Evolutionary conservation across 2,888 invertebrate species (phyloP).

Genomic region (Xestoiulus laeticollis): DNA sequence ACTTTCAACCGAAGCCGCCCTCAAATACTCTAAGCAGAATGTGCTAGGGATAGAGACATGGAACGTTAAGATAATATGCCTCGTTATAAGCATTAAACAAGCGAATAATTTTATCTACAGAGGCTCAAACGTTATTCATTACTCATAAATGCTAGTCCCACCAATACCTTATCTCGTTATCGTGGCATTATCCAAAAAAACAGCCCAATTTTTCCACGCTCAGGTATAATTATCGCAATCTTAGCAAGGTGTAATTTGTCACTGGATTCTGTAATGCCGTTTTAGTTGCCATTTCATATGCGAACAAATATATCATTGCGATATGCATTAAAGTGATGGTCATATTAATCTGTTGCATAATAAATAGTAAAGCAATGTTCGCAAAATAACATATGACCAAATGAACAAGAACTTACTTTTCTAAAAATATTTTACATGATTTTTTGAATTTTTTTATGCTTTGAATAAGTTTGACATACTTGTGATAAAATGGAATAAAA

Average conservation of each 20-base stretch:
- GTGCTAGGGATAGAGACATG: neutral
- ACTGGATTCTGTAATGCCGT: neutral
- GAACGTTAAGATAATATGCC: conserved; percentile 27
- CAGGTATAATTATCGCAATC: conserved; percentile 9
- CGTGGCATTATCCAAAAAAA: neutral
- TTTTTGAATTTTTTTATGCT: no score
- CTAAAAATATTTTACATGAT: no score
- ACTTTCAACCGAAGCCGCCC: conserved; percentile 21
- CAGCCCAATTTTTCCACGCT: neutral
- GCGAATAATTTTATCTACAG: conserved; percentile 18
- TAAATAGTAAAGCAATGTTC: no score
- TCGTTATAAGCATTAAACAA: conserved; percentile 29
- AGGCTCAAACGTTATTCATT: conserved; percentile 13
- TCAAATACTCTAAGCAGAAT: neutral
- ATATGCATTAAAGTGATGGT: no score
- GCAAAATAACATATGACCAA: no score
- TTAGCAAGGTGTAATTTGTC: conserved; percentile 33
- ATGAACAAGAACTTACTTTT: no score
- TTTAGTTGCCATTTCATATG: neutral
- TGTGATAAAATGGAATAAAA: no score
- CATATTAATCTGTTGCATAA: no score
- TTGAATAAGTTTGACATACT: no score
- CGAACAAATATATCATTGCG: neutral
- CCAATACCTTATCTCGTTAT: neutral
- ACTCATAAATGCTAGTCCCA: conserved; percentile 24